Percentiles rank a stretch among this genome's conserved stretches.
These are phyloP conservation scores for Emydoidea blandingii DNA, from an alignment of 2,797 vertebrate genomes.

Conservation along the genomic window DNA sequence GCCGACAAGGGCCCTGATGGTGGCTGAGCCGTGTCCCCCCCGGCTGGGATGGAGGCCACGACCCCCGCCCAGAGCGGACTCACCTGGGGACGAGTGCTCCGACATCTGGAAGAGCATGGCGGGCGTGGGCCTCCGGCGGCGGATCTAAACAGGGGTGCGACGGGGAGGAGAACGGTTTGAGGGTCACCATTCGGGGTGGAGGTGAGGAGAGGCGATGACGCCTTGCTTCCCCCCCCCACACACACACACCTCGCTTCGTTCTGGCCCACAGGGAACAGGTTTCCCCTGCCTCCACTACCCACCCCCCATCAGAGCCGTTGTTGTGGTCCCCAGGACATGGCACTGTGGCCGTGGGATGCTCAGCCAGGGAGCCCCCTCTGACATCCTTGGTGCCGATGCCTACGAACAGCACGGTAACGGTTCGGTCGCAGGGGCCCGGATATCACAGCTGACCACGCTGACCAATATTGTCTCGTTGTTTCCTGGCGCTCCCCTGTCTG, in stretches of 20 bases:
- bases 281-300: background rate
- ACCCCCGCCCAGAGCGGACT: background rate
- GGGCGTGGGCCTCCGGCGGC: constrained; percentile 94
- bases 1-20: background rate
- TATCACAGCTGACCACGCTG: background rate
- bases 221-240: too few species aligned
- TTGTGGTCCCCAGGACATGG: background rate
- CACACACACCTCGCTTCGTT: background rate
- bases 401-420: background rate
- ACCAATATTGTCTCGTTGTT: background rate
- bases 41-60: background rate
- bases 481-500: background rate
- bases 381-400: background rate
- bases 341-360: background rate
- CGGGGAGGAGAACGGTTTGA: background rate
- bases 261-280: background rate
- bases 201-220: background rate
- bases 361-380: background rate
- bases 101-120: constrained; percentile 95
- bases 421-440: background rate
- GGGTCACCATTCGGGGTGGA: background rate
- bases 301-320: background rate
- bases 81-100: constrained; percentile 92
- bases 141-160: constrained; percentile 85
- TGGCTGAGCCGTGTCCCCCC: rapidly evolving